phyloP scores from a whole-genome alignment of 2,888 invertebrate genomes.

The Drymonia ruficornis region DNA sequence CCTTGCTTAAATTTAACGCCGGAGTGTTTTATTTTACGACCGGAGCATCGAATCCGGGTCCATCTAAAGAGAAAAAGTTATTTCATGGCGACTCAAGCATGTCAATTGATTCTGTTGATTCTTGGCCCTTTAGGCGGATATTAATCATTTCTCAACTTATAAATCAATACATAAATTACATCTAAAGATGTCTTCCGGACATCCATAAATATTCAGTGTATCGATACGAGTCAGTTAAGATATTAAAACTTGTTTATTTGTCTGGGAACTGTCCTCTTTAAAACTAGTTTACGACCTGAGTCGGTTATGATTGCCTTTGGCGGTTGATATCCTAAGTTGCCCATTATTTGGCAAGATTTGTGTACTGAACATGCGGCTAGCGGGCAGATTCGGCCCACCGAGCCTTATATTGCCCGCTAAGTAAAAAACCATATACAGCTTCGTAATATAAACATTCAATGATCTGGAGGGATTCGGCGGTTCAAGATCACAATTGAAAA shows the following conservation, averaged over 20 bases:
- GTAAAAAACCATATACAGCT: too few relatives aligned
- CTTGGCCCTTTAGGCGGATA: constrained; percentile 14
- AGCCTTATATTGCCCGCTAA: too few relatives aligned
- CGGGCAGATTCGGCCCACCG: too few relatives aligned
- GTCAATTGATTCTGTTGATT: constrained; percentile 19
- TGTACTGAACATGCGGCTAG: too few relatives aligned
- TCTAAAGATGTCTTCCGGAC: constrained; percentile 18
- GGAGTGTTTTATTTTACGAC: constrained; percentile 7
- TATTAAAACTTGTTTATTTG: not conserved
- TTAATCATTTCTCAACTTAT: constrained; percentile 30
- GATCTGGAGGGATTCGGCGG: too few relatives aligned
- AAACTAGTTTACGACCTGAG: not conserved
- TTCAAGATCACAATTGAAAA: too few relatives aligned
- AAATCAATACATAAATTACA: constrained; percentile 29
- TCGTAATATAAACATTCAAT: too few relatives aligned
- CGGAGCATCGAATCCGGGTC: constrained; percentile 8
- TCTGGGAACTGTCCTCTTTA: not conserved
- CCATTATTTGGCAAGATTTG: too few relatives aligned
- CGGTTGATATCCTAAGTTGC: too few relatives aligned
- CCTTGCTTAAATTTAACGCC: too few relatives aligned
- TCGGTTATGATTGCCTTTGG: not conserved
- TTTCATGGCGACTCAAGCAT: constrained; percentile 24
- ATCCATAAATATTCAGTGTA: constrained; percentile 15
- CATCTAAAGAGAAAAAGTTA: constrained; percentile 27
- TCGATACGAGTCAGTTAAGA: constrained; percentile 1